Evolutionary conservation across 2,797 vertebrate species (phyloP), one percentile per base, ranked within the genome.

Genomic region (Dromococcyx pavoninus): DNA sequence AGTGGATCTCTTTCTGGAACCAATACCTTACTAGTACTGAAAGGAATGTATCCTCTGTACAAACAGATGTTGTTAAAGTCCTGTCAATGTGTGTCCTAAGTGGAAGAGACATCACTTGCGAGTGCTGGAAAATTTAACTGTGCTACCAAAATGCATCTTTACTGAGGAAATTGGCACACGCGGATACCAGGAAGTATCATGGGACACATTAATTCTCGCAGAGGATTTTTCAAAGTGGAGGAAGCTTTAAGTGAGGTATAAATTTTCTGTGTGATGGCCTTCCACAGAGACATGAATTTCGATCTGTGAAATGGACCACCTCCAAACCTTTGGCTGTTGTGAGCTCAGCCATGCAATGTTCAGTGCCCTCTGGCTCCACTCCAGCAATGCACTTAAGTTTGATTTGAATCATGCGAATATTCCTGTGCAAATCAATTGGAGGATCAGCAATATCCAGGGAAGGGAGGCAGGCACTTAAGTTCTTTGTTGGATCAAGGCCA

Each of bases 381-480:
- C 95, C 95, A 96, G 85, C 82, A 70, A 53, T 75, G 93, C 93
- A 97, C 91, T 96, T 95, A 61, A 56, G 18, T 83, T 91, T 94
- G 78, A 94, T 93, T 88, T 46, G 78, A 78, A 75, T 94, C 17
- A 44, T 80, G 54, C 66, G 87, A 91, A 89, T 89, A 93, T 91
- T 91, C 78, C 84, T 14, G 2, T 61, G 78, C 30, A 71, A 82
- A 89, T 94, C 81, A 80, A 58, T 65, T 44, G 88, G 57, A 46
- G n/a, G 43, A 50, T 94, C 81, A 89, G 72, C 57, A 74, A 33
- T 70, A 51, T 14, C 21, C 39, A 70, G 43, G 24, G 62, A 6
- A 78, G 69, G 3, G 33, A 91, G 70, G 58, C 73, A 76, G 82
- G 66, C 89, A 91, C 58, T 95, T 60, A 18, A 84, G 48, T 56